These are phyloP conservation scores for Sebastes trivittatus DNA, from an alignment of 2,797 vertebrate species.

Conservation along the genomic window DNA sequence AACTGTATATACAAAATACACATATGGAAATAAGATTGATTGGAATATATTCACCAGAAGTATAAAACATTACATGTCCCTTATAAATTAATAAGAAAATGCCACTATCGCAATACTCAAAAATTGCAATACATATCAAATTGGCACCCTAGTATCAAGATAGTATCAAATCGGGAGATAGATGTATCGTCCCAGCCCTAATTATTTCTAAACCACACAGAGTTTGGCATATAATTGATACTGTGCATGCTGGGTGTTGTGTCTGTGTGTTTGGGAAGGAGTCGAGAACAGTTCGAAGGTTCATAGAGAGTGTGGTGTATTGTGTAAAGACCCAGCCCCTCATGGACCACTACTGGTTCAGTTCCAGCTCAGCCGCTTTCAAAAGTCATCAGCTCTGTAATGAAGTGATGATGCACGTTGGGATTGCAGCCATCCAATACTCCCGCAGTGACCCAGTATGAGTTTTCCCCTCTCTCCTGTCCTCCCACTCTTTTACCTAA, in stretches of 20 bases:
- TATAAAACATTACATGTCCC: no score
- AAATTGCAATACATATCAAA: neutral
- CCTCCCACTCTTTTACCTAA: constrained; percentile 42
- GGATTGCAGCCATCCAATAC: constrained; percentile 52
- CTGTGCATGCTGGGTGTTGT: constrained; percentile 6
- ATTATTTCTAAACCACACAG: neutral
- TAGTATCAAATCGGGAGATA: neutral
- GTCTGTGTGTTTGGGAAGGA: neutral
- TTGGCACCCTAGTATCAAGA: neutral
- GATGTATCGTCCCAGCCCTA: neutral
- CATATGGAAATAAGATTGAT: no score
- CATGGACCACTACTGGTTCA: constrained; percentile 21
- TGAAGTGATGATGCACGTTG: constrained; percentile 49
- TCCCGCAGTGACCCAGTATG: constrained; percentile 40
- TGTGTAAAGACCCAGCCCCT: constrained; percentile 20
- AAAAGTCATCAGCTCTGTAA: constrained; percentile 58
- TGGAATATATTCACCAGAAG: no score
- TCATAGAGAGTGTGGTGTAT: constrained; percentile 5
- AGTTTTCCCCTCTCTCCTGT: constrained; percentile 31
- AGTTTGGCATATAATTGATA: neutral
- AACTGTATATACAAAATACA: no score
- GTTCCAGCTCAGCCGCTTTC: constrained; percentile 39
- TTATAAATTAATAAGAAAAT: no score
- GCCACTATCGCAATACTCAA: neutral
- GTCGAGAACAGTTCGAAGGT: constrained; percentile 32